phyloP scores from a whole-genome alignment of 2,888 invertebrate genomes.

The Lacanobia oleracea region DNA sequence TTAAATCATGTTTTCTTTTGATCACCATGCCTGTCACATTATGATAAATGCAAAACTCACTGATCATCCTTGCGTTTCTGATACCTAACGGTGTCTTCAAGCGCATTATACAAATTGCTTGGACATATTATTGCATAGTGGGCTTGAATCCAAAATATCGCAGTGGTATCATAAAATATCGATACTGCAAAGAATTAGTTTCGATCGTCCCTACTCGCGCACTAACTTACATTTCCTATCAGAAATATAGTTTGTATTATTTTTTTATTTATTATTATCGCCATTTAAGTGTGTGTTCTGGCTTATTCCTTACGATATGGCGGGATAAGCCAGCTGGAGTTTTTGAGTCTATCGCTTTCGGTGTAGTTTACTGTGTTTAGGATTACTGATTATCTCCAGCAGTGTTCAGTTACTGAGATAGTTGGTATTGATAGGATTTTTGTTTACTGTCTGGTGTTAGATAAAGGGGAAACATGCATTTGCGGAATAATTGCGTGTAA shows the following conservation, averaged over 20 bases:
- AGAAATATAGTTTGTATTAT: conserved; percentile 43
- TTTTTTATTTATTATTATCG: conserved; percentile 52
- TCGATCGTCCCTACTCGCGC: conserved; percentile 2
- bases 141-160: neutral
- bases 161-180: neutral
- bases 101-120: neutral
- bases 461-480: conserved; percentile 37
- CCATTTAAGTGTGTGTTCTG: conserved; percentile 23
- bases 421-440: conserved; percentile 29
- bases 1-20: no score
- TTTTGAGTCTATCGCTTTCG: conserved; percentile 33
- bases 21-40: no score
- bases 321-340: conserved; percentile 20
- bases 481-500: conserved; percentile 38
- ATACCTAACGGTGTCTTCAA: neutral
- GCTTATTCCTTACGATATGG: conserved; percentile 28
- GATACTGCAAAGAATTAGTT: neutral
- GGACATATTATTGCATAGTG: neutral
- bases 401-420: conserved; percentile 49
- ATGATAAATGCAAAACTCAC: no score
- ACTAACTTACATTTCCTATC: conserved; percentile 33
- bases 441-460: conserved; percentile 18
- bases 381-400: conserved; percentile 43
- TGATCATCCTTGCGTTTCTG: neutral
- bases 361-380: conserved; percentile 39